Evolutionary conservation across 2,888 invertebrate species (phyloP), one percentile per base, ranked within the genome.

Genomic region (Chrysolina oricalcia): DNA sequence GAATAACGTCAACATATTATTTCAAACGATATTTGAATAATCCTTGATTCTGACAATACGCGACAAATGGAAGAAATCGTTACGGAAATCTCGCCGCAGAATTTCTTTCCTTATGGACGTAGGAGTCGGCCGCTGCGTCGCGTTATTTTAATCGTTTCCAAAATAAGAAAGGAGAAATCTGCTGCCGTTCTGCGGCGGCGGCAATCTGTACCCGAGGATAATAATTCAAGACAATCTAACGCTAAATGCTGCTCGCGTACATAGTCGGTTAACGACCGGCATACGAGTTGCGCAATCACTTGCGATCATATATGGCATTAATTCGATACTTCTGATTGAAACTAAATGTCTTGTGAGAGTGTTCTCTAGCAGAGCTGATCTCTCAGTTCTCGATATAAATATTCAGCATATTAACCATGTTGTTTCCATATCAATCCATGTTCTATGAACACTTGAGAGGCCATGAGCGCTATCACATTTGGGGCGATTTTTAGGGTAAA

Each of bases 301-400:
- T 35, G 48, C 21, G 17, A 63, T 78, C 81, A 77, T 83, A 83
- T 83, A 84, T 81, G 83, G 83, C 78, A 74, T 80, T 83, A 83
- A 83, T 83, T 83, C 76, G 80, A 81, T 83, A 82, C 78, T 81
- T 73, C 77, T 81, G 81, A 83, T 83, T 83, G 82, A 81, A 83
- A 82, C 81, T 76, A 79, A 84, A 73, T 81, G 81, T 80, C 83
- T 82, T 83, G 82, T 79, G 82, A 84, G 27, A 27, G n/a, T 27
- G 2, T 27, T 27, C 27, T 27, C 27, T 27, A 27, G 2, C 2
- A 27, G 5, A 27, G 27, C 27, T 27, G 27, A 27, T 27, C 2
- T 27, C 27, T 3, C 27, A 27, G 5, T 27, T 5, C 27, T 5
- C n/a, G n/a, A n/a, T n/a, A n/a, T n/a, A n/a, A n/a, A n/a, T n/a